These are phyloP conservation scores for Drosophila kuntzei DNA, from an alignment of 2,888 invertebrate species.

Conservation along the genomic window DNA sequence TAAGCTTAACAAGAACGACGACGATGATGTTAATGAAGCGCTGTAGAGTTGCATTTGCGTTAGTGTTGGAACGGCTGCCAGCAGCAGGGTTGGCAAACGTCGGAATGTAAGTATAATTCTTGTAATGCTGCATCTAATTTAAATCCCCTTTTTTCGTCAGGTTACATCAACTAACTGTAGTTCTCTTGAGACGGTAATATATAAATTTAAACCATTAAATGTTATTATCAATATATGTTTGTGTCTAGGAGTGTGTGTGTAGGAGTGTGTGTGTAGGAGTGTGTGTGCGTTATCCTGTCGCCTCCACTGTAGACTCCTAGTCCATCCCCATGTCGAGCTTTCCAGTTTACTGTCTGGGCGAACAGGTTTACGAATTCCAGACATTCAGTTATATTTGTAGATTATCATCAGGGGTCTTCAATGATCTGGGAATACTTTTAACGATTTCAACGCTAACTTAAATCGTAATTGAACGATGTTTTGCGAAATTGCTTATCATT, in stretches of 20 bases:
- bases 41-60: constrained; percentile 17
- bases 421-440: constrained; percentile 20
- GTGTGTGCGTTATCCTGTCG: constrained; percentile 47
- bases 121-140: constrained; percentile 1
- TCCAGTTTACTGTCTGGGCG: constrained; percentile 2
- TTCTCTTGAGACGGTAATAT: constrained; percentile 29
- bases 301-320: background rate
- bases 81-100: constrained; percentile 25
- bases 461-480: constrained; percentile 53
- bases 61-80: constrained; percentile 20
- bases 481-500: constrained; percentile 72
- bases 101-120: constrained; percentile 8
- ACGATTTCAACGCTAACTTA: constrained; percentile 37
- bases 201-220: constrained; percentile 33
- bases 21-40: constrained; percentile 7
- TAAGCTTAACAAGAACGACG: constrained; percentile 2
- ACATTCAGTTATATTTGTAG: constrained; percentile 1
- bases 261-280: constrained; percentile 36
- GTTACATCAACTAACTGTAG: constrained; percentile 16
- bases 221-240: constrained; percentile 11
- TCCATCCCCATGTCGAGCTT: background rate
- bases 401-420: background rate
- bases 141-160: background rate
- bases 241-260: constrained; percentile 12
- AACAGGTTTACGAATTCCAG: constrained; percentile 27